A percentile compares a stretch with the other conserved stretches of the same genome.
Conservation (phyloP, 2,888 invertebrate genomes). For the Andrena praecox region DNA sequence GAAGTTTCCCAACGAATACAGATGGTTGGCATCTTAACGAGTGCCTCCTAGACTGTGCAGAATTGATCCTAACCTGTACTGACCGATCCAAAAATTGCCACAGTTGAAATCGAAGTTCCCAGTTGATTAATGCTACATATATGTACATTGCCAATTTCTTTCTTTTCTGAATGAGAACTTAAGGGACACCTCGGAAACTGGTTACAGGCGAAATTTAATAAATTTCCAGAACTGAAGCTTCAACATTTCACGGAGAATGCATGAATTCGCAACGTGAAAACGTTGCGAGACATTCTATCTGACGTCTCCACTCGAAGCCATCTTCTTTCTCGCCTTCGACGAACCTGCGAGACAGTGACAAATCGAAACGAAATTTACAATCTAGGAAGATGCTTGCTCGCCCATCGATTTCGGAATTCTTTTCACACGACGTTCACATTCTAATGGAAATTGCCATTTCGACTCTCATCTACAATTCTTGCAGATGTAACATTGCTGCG, state of each 20-base stretch:
- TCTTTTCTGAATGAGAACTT: background rate
- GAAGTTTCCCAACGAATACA: slow-evolving; percentile 53
- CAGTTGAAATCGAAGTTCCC: background rate
- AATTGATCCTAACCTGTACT: background rate
- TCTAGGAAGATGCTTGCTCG: slow-evolving; percentile 19
- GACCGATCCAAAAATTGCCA: slow-evolving; percentile 10
- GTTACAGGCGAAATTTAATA: slow-evolving; percentile 22
- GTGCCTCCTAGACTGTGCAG: background rate
- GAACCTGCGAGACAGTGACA: slow-evolving; percentile 44
- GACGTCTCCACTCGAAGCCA: slow-evolving; percentile 11
- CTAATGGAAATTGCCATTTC: slow-evolving; percentile 34
- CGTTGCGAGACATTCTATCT: slow-evolving; percentile 25
- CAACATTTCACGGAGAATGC: slow-evolving; percentile 24
- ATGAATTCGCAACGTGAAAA: slow-evolving; percentile 24
- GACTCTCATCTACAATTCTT: background rate
- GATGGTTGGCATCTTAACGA: slow-evolving; percentile 41
- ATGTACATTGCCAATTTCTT: too few relatives aligned
- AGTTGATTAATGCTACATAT: too few relatives aligned
- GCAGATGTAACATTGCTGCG: background rate
- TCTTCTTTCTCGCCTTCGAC: slow-evolving; percentile 21
- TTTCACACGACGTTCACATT: background rate
- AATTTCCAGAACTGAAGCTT: background rate
- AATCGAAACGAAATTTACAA: slow-evolving; percentile 51
- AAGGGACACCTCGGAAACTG: background rate
- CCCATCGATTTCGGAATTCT: slow-evolving; percentile 14